Conservation (phyloP, 1,140 invertebrate species). For the Tetramorium simillimum region DNA sequence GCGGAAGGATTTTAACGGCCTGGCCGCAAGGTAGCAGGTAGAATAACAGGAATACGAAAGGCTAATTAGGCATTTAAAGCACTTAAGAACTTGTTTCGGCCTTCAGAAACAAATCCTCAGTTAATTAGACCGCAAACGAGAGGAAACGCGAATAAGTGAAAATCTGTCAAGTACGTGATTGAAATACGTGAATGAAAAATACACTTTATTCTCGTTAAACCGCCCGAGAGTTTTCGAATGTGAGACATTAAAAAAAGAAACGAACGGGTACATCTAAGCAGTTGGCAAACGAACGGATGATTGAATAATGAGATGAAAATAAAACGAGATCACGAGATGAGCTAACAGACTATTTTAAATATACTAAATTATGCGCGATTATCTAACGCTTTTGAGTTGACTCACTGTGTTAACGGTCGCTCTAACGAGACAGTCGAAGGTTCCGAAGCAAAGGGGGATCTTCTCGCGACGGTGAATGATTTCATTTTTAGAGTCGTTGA, state of each 20-base stretch:
- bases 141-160: background rate
- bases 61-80: background rate
- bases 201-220: background rate
- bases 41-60: background rate
- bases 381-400: background rate
- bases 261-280: background rate
- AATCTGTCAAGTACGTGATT: background rate
- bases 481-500: background rate
- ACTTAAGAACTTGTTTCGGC: constrained; percentile 10
- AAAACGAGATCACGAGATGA: background rate
- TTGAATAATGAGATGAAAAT: background rate
- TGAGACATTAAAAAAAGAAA: background rate
- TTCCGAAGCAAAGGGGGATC: background rate
- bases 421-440: background rate
- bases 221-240: too few species aligned
- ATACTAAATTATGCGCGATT: background rate
- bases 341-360: background rate
- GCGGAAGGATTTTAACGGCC: constrained; percentile 1
- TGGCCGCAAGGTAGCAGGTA: background rate
- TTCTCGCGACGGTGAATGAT: background rate
- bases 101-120: background rate
- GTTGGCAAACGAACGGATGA: background rate
- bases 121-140: background rate
- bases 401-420: background rate
- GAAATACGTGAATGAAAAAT: background rate